A percentile compares a stretch with the other conserved stretches of the same genome.
These are phyloP conservation scores for Lithophane ornitopus DNA, from an alignment of 2,888 invertebrate species.

Conservation along the genomic window DNA sequence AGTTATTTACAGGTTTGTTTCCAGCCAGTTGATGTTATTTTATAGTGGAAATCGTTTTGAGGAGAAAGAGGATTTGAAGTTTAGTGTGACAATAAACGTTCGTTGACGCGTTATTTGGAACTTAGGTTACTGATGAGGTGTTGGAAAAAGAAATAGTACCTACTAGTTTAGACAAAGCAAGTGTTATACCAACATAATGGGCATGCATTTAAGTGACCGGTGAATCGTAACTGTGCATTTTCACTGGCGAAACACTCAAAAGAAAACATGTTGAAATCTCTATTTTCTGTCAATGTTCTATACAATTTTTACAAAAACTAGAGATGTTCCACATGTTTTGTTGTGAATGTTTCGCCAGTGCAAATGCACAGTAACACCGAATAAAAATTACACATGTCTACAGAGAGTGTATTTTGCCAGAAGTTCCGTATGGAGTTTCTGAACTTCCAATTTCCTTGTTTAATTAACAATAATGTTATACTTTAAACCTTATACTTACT, in stretches of 20 bases:
- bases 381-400: background rate
- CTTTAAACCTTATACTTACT: background rate
- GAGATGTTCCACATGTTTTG: too few relatives aligned
- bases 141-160: background rate
- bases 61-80: background rate
- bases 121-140: background rate
- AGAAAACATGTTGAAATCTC: too few relatives aligned
- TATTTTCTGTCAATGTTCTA: too few relatives aligned
- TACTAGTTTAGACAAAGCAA: background rate
- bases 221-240: background rate
- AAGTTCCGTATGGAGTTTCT: background rate
- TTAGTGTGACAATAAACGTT: background rate
- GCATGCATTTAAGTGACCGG: background rate
- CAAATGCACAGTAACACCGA: background rate
- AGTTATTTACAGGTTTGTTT: slow-evolving; percentile 61
- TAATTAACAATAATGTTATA: background rate
- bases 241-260: too few relatives aligned
- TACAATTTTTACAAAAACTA: too few relatives aligned
- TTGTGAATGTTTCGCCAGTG: too few relatives aligned
- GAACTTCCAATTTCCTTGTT: background rate
- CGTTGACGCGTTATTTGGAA: background rate
- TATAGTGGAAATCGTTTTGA: slow-evolving; percentile 17
- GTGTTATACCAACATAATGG: background rate
- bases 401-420: background rate
- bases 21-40: slow-evolving; percentile 25